Base-by-base conservation (phyloP, 2,797 vertebrate genomes). In the Pseudomugil gertrudae region DNA sequence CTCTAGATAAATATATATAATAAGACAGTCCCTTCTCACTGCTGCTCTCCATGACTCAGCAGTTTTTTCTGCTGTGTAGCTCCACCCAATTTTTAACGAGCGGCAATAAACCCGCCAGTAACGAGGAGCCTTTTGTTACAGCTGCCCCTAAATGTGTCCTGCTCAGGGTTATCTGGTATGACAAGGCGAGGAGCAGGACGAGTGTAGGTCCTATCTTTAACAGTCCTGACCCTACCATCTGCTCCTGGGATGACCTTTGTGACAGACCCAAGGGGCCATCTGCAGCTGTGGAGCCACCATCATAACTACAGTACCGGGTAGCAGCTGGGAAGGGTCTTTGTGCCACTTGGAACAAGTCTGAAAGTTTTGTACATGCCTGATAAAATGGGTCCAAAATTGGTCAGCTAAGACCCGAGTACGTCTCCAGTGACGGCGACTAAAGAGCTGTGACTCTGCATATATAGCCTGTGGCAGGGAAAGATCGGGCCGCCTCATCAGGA, bases 401-500 rank as follows among this genome's bases (percentile, higher is more conserved):
- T 64, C 62, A 32, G 24, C 8, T 2, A 38, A 33, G 6, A 55
- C 27, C 9, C 33, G 53, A 4, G 15, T 2, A 11, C 13, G n/a
- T 1, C 23, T 57, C 24, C 36, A 43, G 4, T 24, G 11, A 5
- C 4, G 4, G 0, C 21, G 11, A 2, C 24, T 51, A 7, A 57
- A 36, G 2, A 57, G 9, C n/a, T 55, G 27, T 2, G 15, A 10
- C 7, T 55, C 26, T 1, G 8, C 17, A 5, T 63, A 53, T 2
- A 15, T 8, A 0, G 26, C 61, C 11, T 63, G 50, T 2, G 19
- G 61, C 9, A 53, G 17, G 4, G 61, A 40, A 0, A 35, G 19
- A 19, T 63, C 50, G 1, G 15, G 33, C 50, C 19, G 13, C 48
- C 50, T 50, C 61, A 63, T 63, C 10, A 63, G 5, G 8, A 53